These are phyloP conservation scores for Melanostoma scalare DNA, from an alignment of 2,888 invertebrate species.

Conservation along the genomic window DNA sequence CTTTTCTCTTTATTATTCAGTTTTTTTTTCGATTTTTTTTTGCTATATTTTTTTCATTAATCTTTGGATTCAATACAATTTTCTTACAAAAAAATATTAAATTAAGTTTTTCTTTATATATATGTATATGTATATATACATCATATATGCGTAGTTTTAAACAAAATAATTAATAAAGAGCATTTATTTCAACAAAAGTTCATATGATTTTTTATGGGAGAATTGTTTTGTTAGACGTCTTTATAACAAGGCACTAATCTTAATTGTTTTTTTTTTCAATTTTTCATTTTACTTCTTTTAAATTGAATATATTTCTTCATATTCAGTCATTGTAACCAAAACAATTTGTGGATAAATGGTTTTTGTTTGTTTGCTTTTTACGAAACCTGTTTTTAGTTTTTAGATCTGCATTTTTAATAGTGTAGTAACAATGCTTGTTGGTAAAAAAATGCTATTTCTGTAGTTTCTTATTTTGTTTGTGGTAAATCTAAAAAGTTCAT, in stretches of 20 bases:
- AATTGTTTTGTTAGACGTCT: constrained; percentile 57
- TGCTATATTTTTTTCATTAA: constrained; percentile 42
- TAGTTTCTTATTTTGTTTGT: constrained; percentile 35
- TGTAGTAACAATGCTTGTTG: constrained; percentile 25
- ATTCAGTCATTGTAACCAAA: constrained; percentile 41
- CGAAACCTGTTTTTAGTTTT: constrained; percentile 66
- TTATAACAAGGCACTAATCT: constrained; percentile 72
- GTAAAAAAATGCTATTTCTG: constrained; percentile 64
- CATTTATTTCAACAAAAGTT: constrained; percentile 39
- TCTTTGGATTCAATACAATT: constrained; percentile 72
- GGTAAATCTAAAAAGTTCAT: constrained; percentile 67
- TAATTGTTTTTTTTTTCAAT: constrained; percentile 53
- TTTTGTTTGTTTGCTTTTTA: constrained; percentile 28
- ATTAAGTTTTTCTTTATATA: constrained; percentile 38
- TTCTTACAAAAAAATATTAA: constrained; percentile 61
- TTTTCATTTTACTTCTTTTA: constrained; percentile 35
- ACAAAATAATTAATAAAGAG: constrained; percentile 34
- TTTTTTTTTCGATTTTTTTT: constrained; percentile 37
- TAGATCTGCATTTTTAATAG: constrained; percentile 49
- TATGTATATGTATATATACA: constrained; percentile 3
- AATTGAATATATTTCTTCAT: constrained; percentile 30
- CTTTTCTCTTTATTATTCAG: constrained; percentile 35
- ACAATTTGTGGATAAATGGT: constrained; percentile 46
- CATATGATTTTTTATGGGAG: constrained; percentile 38
- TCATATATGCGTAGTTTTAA: constrained; percentile 28